A percentile compares a stretch with the other conserved stretches of the same genome.
Evolutionary conservation across 2,797 vertebrate species (phyloP).

Genomic region (Anguilla marmorata): DNA sequence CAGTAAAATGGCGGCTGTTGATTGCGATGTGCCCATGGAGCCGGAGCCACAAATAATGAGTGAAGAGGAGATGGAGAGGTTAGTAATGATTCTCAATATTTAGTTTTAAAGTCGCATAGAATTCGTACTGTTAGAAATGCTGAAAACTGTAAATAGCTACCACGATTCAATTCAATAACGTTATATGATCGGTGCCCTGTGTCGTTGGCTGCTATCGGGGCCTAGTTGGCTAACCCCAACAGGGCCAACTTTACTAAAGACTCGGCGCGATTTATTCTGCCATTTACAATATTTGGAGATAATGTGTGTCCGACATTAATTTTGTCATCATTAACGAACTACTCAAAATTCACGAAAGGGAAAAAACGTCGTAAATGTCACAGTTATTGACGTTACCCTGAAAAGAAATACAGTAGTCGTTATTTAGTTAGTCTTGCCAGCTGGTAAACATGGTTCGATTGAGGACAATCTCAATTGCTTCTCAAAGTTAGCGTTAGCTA

Average conservation of each 20-base stretch:
- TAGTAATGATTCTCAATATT: slow-evolving; percentile 26
- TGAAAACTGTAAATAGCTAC: not conserved
- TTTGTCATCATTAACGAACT: not conserved
- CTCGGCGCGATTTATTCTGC: not conserved
- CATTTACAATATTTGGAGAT: not conserved
- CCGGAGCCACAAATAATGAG: slow-evolving; percentile 62
- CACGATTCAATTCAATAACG: not conserved
- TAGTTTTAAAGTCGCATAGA: not conserved
- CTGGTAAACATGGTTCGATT: not conserved
- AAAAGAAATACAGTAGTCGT: not conserved
- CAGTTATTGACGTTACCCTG: not conserved
- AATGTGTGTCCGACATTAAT: not conserved
- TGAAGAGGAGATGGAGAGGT: slow-evolving; percentile 73
- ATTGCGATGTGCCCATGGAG: slow-evolving; percentile 88
- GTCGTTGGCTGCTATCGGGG: not conserved
- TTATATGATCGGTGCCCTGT: not conserved
- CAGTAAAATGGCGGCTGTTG: slow-evolving; percentile 86
- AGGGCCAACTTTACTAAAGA: not conserved
- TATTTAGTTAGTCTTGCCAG: not conserved
- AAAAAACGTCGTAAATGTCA: not conserved
- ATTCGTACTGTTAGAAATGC: not conserved
- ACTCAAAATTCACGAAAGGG: not conserved
- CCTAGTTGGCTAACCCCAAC: slow-evolving; percentile 9
- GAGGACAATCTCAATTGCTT: not conserved
- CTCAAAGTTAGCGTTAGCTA: not conserved